Evolutionary conservation across 2,888 invertebrate genomes (phyloP).

Genomic region (Cremastinae sp.): DNA sequence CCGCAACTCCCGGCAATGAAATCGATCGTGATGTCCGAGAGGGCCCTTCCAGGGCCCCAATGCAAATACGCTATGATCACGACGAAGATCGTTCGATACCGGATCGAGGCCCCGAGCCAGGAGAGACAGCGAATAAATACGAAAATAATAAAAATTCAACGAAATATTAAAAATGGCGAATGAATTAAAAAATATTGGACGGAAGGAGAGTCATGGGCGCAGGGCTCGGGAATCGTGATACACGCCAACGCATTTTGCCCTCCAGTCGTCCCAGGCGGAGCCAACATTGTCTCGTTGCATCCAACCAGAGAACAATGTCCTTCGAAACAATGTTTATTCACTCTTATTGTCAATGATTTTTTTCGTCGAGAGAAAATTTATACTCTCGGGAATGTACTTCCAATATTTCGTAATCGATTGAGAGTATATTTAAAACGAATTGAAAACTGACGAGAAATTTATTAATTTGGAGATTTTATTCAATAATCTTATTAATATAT

Average conservation of each 20-base stretch:
- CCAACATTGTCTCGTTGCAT: constrained; percentile 27
- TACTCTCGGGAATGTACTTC: constrained; percentile 17
- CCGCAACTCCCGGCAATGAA: constrained; percentile 49
- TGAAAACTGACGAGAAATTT: too few relatives aligned
- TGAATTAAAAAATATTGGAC: neutral
- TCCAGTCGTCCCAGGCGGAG: constrained; percentile 42
- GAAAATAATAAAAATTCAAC: too few relatives aligned
- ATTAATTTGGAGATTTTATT: too few relatives aligned
- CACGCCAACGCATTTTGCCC: constrained; percentile 55
- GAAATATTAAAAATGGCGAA: too few relatives aligned
- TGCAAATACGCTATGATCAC: constrained; percentile 62
- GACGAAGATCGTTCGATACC: constrained; percentile 51
- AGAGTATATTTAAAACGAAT: too few relatives aligned
- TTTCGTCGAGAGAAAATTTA: neutral
- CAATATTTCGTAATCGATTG: constrained; percentile 27
- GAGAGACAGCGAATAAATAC: neutral
- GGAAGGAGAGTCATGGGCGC: constrained; percentile 28
- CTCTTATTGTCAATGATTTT: neutral
- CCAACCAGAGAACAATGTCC: neutral
- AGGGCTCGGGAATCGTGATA: constrained; percentile 47
- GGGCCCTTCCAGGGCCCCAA: constrained; percentile 48
- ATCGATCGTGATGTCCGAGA: constrained; percentile 54
- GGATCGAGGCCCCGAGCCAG: constrained; percentile 25
- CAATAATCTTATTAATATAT: too few relatives aligned
- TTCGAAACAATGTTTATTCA: neutral